These are phyloP conservation scores for Athalia rosae DNA, from an alignment of 2,888 invertebrate genomes.

Conservation along the genomic window DNA sequence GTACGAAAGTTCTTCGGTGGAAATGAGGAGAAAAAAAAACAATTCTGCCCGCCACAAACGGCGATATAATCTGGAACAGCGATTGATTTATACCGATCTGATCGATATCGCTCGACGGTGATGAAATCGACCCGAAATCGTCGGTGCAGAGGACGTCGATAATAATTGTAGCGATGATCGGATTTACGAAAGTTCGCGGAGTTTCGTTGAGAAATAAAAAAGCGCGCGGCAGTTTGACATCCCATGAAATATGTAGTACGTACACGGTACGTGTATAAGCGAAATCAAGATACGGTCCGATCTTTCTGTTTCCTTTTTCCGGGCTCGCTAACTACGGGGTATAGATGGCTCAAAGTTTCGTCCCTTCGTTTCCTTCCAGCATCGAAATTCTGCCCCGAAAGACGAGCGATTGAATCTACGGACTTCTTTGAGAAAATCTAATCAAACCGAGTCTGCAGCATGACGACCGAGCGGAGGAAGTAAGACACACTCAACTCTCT, in stretches of 20 bases:
- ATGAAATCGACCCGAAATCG: no score
- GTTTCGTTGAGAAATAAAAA: no score
- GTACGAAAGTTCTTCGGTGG: background rate
- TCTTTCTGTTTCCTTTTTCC: no score
- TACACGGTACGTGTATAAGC: background rate
- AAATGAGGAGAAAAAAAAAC: background rate
- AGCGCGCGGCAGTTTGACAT: no score
- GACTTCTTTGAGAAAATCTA: slow-evolving; percentile 13
- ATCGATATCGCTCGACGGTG: no score
- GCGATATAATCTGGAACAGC: background rate
- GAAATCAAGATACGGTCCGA: background rate
- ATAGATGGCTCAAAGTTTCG: background rate
- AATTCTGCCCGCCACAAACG: background rate
- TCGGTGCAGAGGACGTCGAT: no score
- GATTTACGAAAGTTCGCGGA: no score
- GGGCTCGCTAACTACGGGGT: background rate
- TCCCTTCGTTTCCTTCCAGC: background rate
- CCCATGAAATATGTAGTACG: no score
- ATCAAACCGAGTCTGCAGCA: slow-evolving; percentile 12
- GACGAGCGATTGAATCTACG: slow-evolving; percentile 22
- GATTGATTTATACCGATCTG: no score
- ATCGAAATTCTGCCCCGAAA: slow-evolving; percentile 3
- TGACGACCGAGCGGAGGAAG: background rate
- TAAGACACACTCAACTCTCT: background rate
- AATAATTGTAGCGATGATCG: no score